Evolutionary conservation across 92 coral and sea anemone species (phyloP).

Genomic region (Nematostella vectensis): DNA sequence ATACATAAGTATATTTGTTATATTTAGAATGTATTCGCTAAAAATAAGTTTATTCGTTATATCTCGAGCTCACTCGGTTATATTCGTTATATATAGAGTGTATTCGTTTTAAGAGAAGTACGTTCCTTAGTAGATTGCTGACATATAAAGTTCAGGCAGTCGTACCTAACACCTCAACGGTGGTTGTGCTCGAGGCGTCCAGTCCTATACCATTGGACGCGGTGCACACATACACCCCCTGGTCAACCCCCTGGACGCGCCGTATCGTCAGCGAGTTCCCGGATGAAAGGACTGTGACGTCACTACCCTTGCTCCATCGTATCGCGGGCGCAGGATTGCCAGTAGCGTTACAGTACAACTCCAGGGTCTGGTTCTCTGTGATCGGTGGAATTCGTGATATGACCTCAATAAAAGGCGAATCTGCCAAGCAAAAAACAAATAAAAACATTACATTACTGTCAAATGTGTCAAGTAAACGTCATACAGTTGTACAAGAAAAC

Average conservation of each 20-base stretch:
- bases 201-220: conserved; percentile 46
- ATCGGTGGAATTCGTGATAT: conserved; percentile 14
- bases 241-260: conserved; percentile 7
- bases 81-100: too few species aligned
- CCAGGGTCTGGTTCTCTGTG: conserved; percentile 31
- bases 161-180: conserved; percentile 26
- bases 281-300: conserved; percentile 4
- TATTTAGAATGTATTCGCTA: too few species aligned
- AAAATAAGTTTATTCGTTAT: too few species aligned
- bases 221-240: conserved; percentile 38
- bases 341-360: conserved; percentile 37
- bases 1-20: neutral
- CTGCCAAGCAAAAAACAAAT: conserved; percentile 7
- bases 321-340: conserved; percentile 45
- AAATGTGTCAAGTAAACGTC: too few species aligned
- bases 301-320: conserved; percentile 21
- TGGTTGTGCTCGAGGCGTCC: conserved; percentile 6
- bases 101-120: too few species aligned
- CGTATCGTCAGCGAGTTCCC: conserved; percentile 4
- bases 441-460: too few species aligned
- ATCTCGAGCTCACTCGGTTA: too few species aligned
- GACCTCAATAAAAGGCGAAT: conserved; percentile 10
- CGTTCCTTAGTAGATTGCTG: too few species aligned
- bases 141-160: too few species aligned
- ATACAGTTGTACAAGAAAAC: too few species aligned